Base-by-base conservation (phyloP, 1,140 invertebrate genomes). In the Acromyrmex charruanus region DNA sequence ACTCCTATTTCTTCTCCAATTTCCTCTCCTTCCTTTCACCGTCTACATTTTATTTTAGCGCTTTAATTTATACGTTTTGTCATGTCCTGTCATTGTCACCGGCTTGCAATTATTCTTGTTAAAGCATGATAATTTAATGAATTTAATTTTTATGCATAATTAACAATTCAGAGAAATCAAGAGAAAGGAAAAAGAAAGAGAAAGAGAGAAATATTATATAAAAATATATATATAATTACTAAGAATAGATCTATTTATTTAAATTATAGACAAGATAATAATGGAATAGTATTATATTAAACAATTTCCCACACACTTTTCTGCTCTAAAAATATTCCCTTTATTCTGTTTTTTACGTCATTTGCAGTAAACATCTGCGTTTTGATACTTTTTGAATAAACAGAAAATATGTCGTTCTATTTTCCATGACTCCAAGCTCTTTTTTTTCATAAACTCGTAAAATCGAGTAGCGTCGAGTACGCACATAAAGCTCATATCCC, bases 11-110 rank as follows among this genome's bases (percentile, higher is more conserved):
- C 28, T 39, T 69, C 44, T 71, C 51, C 7, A 25, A 75, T 85
- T 25, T 65, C 10, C 44, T 25, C 9, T 61, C 18, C 6, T 3
- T 58, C 21, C 18, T n/a, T 39, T 35, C 18, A 12, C 10, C 16
- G 16, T 49, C 31, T 49, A 16, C n/a, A 16, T 61, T 66, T 85
- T 44, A 68, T 12, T 79, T 66, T 4, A 65, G 12, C 21, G 31
- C 3, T 2, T 74, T 63, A 84, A 84, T 51, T 82, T 51, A 31
- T 44, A 39, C 31, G 7, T 44, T 63, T 44, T 25, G 21, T 12
- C 10, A 6, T n/a, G 25, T 28, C 18, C 31, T 16, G 5, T 14
- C 28, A 10, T 21, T 80, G 25, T 31, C n/a, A 12, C 44, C 16
- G 18, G 14, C 49, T 21, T 21, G 18, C 25, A 49, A 21, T 49